Conservation (phyloP, 1,140 invertebrate genomes). For the Melipona quadrifasciata region DNA sequence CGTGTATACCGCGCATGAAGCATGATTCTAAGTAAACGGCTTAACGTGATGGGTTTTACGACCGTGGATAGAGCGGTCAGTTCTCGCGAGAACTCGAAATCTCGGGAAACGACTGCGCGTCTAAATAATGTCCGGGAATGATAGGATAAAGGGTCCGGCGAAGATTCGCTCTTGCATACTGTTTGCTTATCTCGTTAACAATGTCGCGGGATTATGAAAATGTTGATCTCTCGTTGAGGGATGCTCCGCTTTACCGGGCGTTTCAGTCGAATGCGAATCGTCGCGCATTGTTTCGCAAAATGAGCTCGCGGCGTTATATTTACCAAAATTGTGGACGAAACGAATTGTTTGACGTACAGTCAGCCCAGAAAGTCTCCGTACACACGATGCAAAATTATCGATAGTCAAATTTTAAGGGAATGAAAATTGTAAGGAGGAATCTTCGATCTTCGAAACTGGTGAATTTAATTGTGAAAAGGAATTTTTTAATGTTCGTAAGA, state of each 20-base stretch:
- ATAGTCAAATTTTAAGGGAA: too few relatives aligned
- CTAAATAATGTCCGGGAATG: not conserved
- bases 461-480: too few relatives aligned
- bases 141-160: not conserved
- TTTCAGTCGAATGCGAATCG: not conserved
- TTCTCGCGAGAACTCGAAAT: not conserved
- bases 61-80: not conserved
- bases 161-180: not conserved
- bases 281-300: not conserved
- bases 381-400: too few relatives aligned
- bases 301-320: too few relatives aligned
- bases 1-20: not conserved
- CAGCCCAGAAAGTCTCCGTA: too few relatives aligned
- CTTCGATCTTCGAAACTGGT: too few relatives aligned
- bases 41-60: constrained; percentile 3
- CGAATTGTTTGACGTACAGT: too few relatives aligned
- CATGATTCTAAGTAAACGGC: not conserved
- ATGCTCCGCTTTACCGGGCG: not conserved
- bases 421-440: too few relatives aligned
- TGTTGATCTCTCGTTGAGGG: not conserved
- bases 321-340: not conserved
- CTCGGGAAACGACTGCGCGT: not conserved
- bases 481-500: too few relatives aligned
- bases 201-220: not conserved
- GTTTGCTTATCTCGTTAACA: not conserved